Conservation (phyloP, 1,140 invertebrate genomes). For the Scylla paramamosain region DNA sequence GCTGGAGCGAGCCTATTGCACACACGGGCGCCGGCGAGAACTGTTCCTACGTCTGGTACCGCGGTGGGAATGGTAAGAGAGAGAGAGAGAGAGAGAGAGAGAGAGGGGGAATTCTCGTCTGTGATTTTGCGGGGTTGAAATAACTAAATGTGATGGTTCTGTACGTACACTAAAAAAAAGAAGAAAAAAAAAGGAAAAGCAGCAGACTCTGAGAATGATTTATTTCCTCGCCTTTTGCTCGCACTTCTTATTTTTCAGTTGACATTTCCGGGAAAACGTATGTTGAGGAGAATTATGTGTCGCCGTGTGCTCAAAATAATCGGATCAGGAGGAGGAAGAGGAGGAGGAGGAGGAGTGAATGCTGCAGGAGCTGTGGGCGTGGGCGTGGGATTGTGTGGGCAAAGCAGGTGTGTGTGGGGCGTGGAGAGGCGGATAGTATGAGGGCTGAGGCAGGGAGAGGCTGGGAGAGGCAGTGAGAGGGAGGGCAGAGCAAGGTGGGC, state of each 20-base stretch:
- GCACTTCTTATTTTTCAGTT: neutral
- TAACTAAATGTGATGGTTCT: neutral
- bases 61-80: neutral
- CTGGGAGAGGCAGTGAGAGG: constrained; percentile 33
- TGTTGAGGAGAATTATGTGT: neutral
- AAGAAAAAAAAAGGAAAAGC: too few relatives aligned
- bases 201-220: neutral
- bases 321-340: neutral
- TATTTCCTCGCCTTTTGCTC: neutral
- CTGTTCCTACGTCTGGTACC: constrained; percentile 45
- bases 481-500: neutral
- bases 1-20: constrained; percentile 8
- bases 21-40: neutral
- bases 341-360: neutral
- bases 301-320: constrained; percentile 1
- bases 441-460: neutral
- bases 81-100: constrained; percentile 28
- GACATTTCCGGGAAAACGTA: neutral
- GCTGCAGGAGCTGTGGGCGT: neutral
- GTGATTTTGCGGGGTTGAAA: neutral
- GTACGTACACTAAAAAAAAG: neutral
- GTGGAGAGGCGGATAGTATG: neutral
- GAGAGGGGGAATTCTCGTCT: neutral
- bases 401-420: neutral
- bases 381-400: neutral